Conservation (phyloP, 2,113 vertebrate species). For the Bothrops jararaca region DNA sequence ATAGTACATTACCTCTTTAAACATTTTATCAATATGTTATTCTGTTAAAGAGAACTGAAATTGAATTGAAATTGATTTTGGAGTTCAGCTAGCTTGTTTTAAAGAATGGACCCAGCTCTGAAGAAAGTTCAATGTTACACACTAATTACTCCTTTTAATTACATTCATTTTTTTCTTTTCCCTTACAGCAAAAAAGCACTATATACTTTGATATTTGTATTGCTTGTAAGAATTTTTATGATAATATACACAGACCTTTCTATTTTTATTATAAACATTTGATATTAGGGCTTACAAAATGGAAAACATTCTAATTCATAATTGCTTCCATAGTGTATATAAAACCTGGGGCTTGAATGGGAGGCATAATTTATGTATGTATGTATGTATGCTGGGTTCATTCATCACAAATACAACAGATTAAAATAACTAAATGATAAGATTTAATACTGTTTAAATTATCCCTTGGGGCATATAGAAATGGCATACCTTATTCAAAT, state of each 20-base stretch:
- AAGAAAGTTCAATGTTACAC: not conserved
- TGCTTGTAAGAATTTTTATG: not conserved
- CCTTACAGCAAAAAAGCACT: not conserved
- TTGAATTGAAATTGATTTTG: not conserved
- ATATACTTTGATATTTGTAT: not conserved
- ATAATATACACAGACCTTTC: not conserved
- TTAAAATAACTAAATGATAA: conserved; percentile 14
- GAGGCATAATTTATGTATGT: not conserved
- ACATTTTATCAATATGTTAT: not conserved
- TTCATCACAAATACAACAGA: not conserved
- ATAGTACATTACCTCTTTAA: not conserved
- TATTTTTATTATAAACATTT: not conserved
- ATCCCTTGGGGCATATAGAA: not conserved
- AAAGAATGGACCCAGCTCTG: not conserved
- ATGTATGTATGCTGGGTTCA: not conserved
- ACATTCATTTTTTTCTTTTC: not conserved
- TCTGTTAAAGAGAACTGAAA: not conserved
- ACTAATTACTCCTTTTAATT: not conserved
- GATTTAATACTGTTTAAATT: not conserved
- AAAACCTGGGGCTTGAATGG: not conserved
- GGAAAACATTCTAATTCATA: not conserved
- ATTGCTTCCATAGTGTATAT: not conserved
- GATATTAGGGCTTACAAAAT: conserved; percentile 17
- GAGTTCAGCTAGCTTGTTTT: not conserved
- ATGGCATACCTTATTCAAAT: conserved; percentile 8